Percentiles rank a stretch among this genome's conserved stretches.
phyloP scores from a whole-genome alignment of 1,140 invertebrate genomes.

The Trichonephila inaurata region DNA sequence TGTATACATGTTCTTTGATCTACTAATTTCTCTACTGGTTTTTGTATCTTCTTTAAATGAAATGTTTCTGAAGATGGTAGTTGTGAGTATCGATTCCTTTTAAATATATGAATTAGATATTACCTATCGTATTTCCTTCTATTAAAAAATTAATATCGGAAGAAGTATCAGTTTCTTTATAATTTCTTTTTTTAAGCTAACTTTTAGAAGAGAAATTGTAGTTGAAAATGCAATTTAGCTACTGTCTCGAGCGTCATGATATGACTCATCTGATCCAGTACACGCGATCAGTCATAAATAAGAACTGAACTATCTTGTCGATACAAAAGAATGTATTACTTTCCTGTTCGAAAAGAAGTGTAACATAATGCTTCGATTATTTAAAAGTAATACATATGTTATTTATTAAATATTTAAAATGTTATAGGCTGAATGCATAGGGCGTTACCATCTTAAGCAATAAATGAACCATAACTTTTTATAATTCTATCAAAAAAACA shows the following conservation, averaged over 20 bases:
- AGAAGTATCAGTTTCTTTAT: not conserved
- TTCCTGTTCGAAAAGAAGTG: not conserved
- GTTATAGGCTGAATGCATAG: not conserved
- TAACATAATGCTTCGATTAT: not conserved
- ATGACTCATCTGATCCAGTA: constrained; percentile 25
- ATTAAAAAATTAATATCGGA: not conserved
- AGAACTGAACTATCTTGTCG: not conserved
- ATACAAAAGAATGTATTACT: not conserved
- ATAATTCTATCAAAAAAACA: too few species aligned
- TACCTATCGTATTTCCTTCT: not conserved
- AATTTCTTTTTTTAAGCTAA: not conserved
- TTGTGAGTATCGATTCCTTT: not conserved
- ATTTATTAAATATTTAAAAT: too few species aligned
- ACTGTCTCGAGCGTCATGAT: not conserved
- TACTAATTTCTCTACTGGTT: not conserved
- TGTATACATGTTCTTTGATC: not conserved
- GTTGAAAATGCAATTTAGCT: not conserved
- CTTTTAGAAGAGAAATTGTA: not conserved
- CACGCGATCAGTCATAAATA: not conserved
- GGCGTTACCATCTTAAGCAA: not conserved
- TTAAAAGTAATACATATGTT: not conserved
- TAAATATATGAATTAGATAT: not conserved
- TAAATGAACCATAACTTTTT: too few species aligned
- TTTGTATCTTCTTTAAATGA: not conserved
- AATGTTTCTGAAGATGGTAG: not conserved